phyloP scores from a whole-genome alignment of 2,113 vertebrate species.

The Lamprologus lemairii region DNA sequence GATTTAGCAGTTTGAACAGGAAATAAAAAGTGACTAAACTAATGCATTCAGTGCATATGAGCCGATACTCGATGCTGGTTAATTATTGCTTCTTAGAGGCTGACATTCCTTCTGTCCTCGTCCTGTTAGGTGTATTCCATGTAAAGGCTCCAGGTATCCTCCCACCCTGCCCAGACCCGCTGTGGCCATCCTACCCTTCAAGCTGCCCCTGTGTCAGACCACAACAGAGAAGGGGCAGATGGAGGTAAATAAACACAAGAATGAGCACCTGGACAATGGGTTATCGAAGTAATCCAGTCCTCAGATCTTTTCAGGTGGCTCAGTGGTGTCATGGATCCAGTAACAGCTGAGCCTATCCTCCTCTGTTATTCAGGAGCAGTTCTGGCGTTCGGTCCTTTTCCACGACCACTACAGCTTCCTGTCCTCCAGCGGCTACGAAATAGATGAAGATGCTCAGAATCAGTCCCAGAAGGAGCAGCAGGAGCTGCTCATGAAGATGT shows the following conservation, averaged over 20 bases:
- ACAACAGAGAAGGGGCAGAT: conserved; percentile 93
- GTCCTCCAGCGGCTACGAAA: conserved; percentile 81
- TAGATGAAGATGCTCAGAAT: conserved; percentile 75
- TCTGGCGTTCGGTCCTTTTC: conserved; percentile 87
- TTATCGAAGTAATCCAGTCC: background rate
- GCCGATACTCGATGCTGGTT: background rate
- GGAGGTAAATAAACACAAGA: conserved; percentile 83
- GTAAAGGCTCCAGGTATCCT: conserved; percentile 91
- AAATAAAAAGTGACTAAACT: background rate
- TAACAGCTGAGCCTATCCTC: background rate
- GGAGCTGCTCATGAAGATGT: conserved; percentile 94
- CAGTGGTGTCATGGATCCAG: background rate
- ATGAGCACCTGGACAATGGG: background rate
- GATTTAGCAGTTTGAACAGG: background rate
- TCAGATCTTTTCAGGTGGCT: background rate
- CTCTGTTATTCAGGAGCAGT: conserved; percentile 80
- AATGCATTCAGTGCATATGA: background rate
- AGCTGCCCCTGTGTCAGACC: conserved; percentile 87
- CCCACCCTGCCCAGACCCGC: conserved; percentile 91
- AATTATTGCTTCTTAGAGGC: background rate
- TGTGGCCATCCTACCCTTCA: conserved; percentile 83
- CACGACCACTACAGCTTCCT: conserved; percentile 83
- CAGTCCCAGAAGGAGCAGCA: conserved; percentile 85
- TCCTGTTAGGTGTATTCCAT: conserved; percentile 86
- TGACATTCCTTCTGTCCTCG: background rate